A percentile compares a stretch with the other conserved stretches of the same genome.
phyloP scores from a whole-genome alignment of 2,797 vertebrate genomes.

The Distichodus sexfasciatus region DNA sequence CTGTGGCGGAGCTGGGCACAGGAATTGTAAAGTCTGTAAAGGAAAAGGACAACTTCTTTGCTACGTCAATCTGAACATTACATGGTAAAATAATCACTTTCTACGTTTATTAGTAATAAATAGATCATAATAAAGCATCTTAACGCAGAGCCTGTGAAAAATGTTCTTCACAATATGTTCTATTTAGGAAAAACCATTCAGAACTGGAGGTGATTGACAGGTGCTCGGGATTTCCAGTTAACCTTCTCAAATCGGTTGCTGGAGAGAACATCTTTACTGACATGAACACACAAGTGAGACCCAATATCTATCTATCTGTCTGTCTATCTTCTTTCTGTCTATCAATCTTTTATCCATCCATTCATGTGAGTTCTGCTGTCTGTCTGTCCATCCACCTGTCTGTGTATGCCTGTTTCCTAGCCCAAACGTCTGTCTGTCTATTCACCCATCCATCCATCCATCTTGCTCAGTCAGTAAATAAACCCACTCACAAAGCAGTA shows the following conservation, averaged over 20 bases:
- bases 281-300: slow-evolving; percentile 44
- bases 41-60: slow-evolving; percentile 47
- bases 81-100: slow-evolving; percentile 48
- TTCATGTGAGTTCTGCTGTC: too few species aligned
- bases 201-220: slow-evolving; percentile 28
- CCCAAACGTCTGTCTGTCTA: too few species aligned
- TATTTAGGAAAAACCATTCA: slow-evolving; percentile 28
- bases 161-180: not conserved
- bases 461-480: too few species aligned
- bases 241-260: not conserved
- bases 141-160: not conserved
- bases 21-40: not conserved
- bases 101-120: not conserved
- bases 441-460: too few species aligned
- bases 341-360: too few species aligned
- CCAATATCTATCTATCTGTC: too few species aligned
- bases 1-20: slow-evolving; percentile 22
- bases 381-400: too few species aligned
- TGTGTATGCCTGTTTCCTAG: too few species aligned
- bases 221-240: slow-evolving; percentile 30
- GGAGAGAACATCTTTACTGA: slow-evolving; percentile 46
- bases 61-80: slow-evolving; percentile 42
- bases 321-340: too few species aligned
- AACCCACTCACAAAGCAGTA: too few species aligned
- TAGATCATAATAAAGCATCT: not conserved